Percentiles rank a stretch among this genome's conserved stretches.
These are phyloP conservation scores for Steinernema carpocapsae DNA, from an alignment of 2,888 invertebrate species.

Conservation along the genomic window DNA sequence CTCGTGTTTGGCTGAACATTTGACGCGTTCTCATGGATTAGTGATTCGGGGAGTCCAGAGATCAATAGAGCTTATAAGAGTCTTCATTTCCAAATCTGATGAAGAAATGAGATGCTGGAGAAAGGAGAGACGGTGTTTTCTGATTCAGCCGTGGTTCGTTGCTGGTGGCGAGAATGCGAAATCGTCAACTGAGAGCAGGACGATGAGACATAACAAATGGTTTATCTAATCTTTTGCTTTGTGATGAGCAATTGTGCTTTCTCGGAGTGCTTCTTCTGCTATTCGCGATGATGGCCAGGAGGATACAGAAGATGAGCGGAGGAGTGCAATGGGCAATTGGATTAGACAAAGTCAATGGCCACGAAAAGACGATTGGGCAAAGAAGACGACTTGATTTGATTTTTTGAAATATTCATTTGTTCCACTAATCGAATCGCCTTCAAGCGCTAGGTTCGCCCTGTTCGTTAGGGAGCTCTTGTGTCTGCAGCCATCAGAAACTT, in stretches of 20 bases:
- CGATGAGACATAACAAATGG: not conserved
- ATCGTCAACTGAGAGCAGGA: not conserved
- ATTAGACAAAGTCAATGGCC: slow-evolving; percentile 18
- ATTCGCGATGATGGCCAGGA: not conserved
- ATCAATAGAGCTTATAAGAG: slow-evolving; percentile 12
- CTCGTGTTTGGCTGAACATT: not conserved
- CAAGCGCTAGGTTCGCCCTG: slow-evolving; percentile 5
- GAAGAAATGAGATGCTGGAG: not conserved
- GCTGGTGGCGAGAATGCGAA: not conserved
- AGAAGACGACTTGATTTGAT: slow-evolving; percentile 22
- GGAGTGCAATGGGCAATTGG: slow-evolving; percentile 15
- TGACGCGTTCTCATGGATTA: not conserved
- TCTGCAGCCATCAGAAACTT: not conserved
- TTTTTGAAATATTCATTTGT: slow-evolving; percentile 32
- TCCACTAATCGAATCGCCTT: slow-evolving; percentile 22
- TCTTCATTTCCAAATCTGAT: slow-evolving; percentile 9
- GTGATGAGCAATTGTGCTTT: not conserved
- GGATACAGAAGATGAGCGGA: not conserved
- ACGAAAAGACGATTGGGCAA: slow-evolving; percentile 6
- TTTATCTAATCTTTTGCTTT: not conserved
- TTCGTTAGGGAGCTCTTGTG: slow-evolving; percentile 20
- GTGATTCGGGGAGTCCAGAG: slow-evolving; percentile 9
- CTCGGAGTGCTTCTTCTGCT: slow-evolving; percentile 1
- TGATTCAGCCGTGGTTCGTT: too few species aligned
- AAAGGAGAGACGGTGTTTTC: too few species aligned